Conservation (phyloP, 2,113 vertebrate species). For the Scortum barcoo region DNA sequence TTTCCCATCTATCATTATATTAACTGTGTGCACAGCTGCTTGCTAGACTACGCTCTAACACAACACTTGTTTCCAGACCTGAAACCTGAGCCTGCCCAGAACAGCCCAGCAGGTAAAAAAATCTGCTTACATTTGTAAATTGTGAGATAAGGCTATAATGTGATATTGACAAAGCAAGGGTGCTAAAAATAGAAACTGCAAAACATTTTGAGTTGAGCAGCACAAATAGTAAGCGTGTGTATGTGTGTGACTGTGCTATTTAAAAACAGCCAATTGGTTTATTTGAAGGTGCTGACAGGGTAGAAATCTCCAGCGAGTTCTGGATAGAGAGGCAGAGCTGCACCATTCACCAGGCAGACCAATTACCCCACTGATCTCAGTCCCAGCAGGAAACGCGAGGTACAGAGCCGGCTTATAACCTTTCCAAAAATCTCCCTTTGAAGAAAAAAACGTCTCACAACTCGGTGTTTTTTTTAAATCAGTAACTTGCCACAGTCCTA, state of each 20-base stretch:
- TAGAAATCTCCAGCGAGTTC: slow-evolving; percentile 37
- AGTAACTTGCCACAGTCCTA: background rate
- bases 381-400: slow-evolving; percentile 18
- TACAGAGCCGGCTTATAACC: slow-evolving; percentile 17
- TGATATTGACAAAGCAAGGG: slow-evolving; percentile 46
- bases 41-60: background rate
- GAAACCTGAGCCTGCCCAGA: slow-evolving; percentile 34
- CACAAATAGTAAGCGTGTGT: slow-evolving; percentile 31
- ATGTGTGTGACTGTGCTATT: slow-evolving; percentile 31
- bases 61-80: slow-evolving; percentile 18
- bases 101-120: slow-evolving; percentile 41
- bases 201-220: slow-evolving; percentile 49
- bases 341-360: slow-evolving; percentile 23
- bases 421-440: slow-evolving; percentile 12
- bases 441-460: background rate
- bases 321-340: slow-evolving; percentile 24
- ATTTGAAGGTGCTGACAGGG: slow-evolving; percentile 53
- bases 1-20: slow-evolving; percentile 2
- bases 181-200: slow-evolving; percentile 60
- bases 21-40: background rate
- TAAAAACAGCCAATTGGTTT: slow-evolving; percentile 40
- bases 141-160: slow-evolving; percentile 58
- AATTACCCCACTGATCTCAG: slow-evolving; percentile 30
- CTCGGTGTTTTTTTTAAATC: slow-evolving; percentile 4
- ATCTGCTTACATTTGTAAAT: slow-evolving; percentile 56